These are phyloP conservation scores for Entomyzon cyanotis DNA, from an alignment of 2,113 vertebrate genomes.

Conservation along the genomic window DNA sequence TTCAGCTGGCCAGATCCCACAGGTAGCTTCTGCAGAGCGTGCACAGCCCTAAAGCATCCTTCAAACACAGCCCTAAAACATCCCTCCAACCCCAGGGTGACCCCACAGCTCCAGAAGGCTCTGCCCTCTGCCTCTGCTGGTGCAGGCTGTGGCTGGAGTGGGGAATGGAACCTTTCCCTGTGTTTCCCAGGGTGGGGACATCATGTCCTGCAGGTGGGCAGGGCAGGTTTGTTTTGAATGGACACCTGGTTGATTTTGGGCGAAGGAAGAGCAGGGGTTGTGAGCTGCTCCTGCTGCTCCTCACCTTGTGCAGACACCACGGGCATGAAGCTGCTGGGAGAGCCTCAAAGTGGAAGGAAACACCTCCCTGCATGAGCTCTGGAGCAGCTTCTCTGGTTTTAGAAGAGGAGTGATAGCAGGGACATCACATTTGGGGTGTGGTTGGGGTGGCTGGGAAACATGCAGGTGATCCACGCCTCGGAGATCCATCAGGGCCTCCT, in stretches of 20 bases:
- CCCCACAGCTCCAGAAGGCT: background rate
- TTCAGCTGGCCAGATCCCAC: background rate
- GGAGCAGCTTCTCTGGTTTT: background rate
- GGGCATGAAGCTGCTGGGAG: background rate
- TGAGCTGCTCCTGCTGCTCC: background rate
- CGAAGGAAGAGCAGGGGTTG: background rate
- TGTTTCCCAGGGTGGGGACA: background rate
- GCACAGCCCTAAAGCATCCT: background rate
- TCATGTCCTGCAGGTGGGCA: background rate
- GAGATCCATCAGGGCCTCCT: background rate
- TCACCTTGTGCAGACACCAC: background rate
- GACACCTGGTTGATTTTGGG: background rate
- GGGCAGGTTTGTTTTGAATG: background rate
- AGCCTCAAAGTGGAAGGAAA: fast-evolving
- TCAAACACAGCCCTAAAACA: background rate
- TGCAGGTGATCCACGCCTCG: fast-evolving
- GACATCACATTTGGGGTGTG: fast-evolving
- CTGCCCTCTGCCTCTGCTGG: background rate
- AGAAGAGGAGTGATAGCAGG: fast-evolving
- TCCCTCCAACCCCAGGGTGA: background rate
- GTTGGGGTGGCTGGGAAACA: fast-evolving
- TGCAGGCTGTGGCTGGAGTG: background rate
- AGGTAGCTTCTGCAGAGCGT: background rate
- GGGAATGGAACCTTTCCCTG: background rate
- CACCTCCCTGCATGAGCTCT: fast-evolving